Evolutionary conservation across 2,888 invertebrate species (phyloP), one percentile per base, ranked within the genome.

Genomic region (Oxystoma pomonae): DNA sequence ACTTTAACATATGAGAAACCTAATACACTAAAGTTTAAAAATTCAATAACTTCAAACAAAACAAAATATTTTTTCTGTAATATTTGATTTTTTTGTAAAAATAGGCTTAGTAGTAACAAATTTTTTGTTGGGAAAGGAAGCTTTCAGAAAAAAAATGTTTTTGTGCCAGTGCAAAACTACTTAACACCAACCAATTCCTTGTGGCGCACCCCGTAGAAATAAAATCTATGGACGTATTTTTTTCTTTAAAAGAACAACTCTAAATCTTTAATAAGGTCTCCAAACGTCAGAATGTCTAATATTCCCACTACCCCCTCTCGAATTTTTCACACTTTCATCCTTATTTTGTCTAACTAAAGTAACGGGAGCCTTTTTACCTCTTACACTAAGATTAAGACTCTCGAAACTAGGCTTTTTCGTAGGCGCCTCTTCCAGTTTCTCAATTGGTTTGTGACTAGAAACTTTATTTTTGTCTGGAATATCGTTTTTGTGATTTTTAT

Each of bases 241-340:
- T 35, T 35, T 3, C 12, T 35, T 35, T 35, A 35, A 35, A 35
- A 35, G 12, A 35, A 35, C 12, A 57, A 20, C 18, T 53, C n/a
- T 18, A 57, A 57, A 57, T 55, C n/a, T 20, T 51, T 64, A 91
- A 79, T 91, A 91, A 16, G 91, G 91, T 74, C 91, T 85, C 91
- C 91, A 91, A 63, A 91, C 90, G 74, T 90, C 90, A n/a, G 87
- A 84, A 62, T 87, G 75, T 78, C 83, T 75, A 76, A 72, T 69
- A 71, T 72, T 75, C 55, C 78, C 77, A 64, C 75, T 76, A 16
- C 77, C 77, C 65, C 83, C 75, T 79, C 81, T 76, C 67, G 78
- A 82, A 63, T 77, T 76, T 65, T 77, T 79, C 16, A 22, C 21
- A 35, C 49, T 20, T 20, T 51, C 61, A 16, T 58, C 55, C n/a